Conservation (phyloP, 2,888 invertebrate genomes). For the Plemyria rubiginata region DNA sequence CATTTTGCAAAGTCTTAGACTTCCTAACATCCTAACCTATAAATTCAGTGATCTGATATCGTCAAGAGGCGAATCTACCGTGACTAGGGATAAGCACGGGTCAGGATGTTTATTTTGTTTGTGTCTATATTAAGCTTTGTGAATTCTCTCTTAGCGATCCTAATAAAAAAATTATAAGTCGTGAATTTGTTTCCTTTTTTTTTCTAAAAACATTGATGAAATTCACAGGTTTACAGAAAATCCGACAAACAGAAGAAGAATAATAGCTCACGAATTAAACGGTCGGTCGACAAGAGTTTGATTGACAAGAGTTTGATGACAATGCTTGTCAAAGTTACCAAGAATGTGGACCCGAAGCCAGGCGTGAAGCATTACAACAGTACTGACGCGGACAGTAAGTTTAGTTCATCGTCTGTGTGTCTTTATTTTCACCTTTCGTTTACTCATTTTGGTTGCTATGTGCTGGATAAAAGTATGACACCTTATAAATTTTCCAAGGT, state of each 20-base stretch:
- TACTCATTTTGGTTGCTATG: neutral
- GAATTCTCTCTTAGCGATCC: no score
- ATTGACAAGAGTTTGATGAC: slow-evolving; percentile 59
- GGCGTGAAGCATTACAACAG: slow-evolving; percentile 60
- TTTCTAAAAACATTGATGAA: slow-evolving; percentile 15
- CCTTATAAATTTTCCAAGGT: no score
- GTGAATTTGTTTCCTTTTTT: neutral
- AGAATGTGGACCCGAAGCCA: slow-evolving; percentile 55
- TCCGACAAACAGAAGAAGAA: slow-evolving; percentile 47
- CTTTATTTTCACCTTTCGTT: neutral
- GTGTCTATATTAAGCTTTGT: no score
- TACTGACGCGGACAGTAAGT: slow-evolving; percentile 61
- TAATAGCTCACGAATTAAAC: slow-evolving; percentile 50
- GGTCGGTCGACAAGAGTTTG: slow-evolving; percentile 58
- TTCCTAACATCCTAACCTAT: no score
- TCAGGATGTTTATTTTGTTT: no score
- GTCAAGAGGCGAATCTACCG: no score
- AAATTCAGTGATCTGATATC: no score
- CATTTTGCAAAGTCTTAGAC: no score
- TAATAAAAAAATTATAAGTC: no score
- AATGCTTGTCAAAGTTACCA: slow-evolving; percentile 71
- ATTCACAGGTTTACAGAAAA: slow-evolving; percentile 67
- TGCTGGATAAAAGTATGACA: slow-evolving; percentile 2
- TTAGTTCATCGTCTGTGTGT: neutral
- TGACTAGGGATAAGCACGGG: no score